Evolutionary conservation across 1,140 invertebrate species (phyloP).

Genomic region (Ceratina australensis): DNA sequence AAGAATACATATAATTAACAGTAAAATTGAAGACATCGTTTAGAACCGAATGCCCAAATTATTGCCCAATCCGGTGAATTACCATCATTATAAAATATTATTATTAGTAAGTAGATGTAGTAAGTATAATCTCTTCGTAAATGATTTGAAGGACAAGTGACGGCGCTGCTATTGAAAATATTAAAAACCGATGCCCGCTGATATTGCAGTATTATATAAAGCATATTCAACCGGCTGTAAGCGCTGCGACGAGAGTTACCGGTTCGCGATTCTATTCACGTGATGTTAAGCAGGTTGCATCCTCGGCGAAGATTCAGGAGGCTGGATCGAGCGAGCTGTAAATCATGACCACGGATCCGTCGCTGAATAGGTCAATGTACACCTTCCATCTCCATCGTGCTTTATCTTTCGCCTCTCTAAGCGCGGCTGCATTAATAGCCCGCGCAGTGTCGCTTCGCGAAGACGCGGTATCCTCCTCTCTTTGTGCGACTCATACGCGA

Average conservation of each 20-base stretch:
- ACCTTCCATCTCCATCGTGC: slow-evolving; percentile 58
- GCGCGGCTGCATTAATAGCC: slow-evolving; percentile 39
- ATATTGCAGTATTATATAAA: slow-evolving; percentile 2
- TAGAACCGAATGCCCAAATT: no score
- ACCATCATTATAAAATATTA: no score
- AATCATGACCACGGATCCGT: slow-evolving; percentile 60
- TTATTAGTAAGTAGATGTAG: not conserved
- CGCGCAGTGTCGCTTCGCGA: slow-evolving; percentile 41
- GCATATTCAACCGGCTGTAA: no score
- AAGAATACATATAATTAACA: no score
- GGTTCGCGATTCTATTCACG: slow-evolving; percentile 39
- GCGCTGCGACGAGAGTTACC: no score
- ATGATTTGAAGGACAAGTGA: not conserved
- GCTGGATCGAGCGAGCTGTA: slow-evolving; percentile 49
- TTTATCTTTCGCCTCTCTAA: slow-evolving; percentile 14
- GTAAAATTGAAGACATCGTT: no score
- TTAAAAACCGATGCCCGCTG: not conserved
- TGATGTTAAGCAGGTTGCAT: slow-evolving; percentile 27
- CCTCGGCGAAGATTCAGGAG: slow-evolving; percentile 49
- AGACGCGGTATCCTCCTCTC: slow-evolving; percentile 14
- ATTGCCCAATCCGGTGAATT: no score
- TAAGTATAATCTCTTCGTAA: no score
- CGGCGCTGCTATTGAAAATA: not conserved
- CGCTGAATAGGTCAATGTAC: slow-evolving; percentile 68
- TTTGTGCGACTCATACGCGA: not conserved